These are phyloP conservation scores for Phenacoccus solenopsis DNA, from an alignment of 1,140 invertebrate species.

Conservation along the genomic window DNA sequence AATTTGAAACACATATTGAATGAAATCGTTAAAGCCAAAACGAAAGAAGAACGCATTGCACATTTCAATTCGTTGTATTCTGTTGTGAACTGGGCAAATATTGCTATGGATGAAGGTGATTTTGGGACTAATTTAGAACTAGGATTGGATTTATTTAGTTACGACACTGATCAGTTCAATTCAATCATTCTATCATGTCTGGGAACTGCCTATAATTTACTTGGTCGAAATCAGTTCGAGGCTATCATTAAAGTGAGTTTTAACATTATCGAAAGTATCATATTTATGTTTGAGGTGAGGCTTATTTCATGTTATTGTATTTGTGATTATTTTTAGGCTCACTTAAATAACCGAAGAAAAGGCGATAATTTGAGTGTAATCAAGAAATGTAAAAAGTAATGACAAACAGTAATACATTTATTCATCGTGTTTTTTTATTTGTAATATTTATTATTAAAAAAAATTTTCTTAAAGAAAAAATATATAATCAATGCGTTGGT, in stretches of 20 bases:
- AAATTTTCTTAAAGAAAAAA: neutral
- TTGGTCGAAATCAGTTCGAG: slow-evolving; percentile 56
- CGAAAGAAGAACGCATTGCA: slow-evolving; percentile 33
- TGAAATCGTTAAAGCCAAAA: slow-evolving; percentile 8
- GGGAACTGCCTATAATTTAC: slow-evolving; percentile 59
- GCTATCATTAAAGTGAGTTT: slow-evolving; percentile 46
- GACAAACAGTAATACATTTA: neutral
- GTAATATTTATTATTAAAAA: neutral
- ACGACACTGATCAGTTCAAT: slow-evolving; percentile 55
- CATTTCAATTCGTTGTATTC: slow-evolving; percentile 51
- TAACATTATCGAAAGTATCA: neutral
- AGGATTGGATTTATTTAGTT: slow-evolving; percentile 71
- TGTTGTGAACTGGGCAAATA: slow-evolving; percentile 63
- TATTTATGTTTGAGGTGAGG: neutral
- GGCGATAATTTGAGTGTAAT: slow-evolving; percentile 33
- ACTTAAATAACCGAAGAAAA: slow-evolving; percentile 46
- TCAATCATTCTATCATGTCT: slow-evolving; percentile 48
- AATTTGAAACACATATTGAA: neutral
- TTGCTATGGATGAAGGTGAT: slow-evolving; percentile 87
- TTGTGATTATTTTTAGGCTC: slow-evolving; percentile 34
- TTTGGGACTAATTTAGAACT: slow-evolving; percentile 83
- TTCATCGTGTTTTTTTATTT: neutral
- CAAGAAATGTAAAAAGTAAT: neutral
- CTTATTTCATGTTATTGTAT: neutral
- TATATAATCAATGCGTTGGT: too few species aligned